These are phyloP conservation scores for Brachypodius melanocephalos DNA, from an alignment of 2,113 vertebrate genomes.

Conservation along the genomic window DNA sequence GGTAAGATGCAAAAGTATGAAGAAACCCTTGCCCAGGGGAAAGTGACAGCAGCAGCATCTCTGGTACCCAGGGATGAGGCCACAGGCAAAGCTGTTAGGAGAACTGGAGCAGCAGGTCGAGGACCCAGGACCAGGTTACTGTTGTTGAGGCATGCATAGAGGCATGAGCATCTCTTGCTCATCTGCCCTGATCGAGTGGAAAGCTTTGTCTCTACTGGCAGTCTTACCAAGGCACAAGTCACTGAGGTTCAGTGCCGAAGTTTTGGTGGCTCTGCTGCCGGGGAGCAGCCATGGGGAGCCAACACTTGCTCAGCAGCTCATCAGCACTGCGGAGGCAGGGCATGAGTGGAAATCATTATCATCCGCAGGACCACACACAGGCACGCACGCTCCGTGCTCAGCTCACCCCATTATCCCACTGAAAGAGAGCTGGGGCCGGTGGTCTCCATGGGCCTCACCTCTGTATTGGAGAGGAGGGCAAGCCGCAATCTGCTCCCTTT, in stretches of 20 bases:
- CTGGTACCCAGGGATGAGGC: neutral
- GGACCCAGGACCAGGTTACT: neutral
- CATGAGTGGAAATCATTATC: slow-evolving; percentile 55
- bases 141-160: fast-evolving
- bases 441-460: slow-evolving; percentile 41
- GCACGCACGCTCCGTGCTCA: neutral
- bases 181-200: neutral
- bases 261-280: neutral
- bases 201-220: neutral
- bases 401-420: slow-evolving; percentile 51
- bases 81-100: fast-evolving
- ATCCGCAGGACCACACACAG: slow-evolving; percentile 42
- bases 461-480: neutral
- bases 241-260: neutral
- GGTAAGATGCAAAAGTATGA: neutral
- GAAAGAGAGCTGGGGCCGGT: slow-evolving; percentile 31
- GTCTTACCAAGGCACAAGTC: neutral
- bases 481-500: slow-evolving; percentile 47
- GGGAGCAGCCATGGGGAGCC: neutral
- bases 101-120: neutral
- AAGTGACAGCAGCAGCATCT: neutral
- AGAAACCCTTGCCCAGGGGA: neutral
- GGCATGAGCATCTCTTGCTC: neutral
- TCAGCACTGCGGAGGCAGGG: neutral
- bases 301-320: neutral